phyloP scores from a whole-genome alignment of 1,140 invertebrate genomes.

The Saccostrea cuccullata region DNA sequence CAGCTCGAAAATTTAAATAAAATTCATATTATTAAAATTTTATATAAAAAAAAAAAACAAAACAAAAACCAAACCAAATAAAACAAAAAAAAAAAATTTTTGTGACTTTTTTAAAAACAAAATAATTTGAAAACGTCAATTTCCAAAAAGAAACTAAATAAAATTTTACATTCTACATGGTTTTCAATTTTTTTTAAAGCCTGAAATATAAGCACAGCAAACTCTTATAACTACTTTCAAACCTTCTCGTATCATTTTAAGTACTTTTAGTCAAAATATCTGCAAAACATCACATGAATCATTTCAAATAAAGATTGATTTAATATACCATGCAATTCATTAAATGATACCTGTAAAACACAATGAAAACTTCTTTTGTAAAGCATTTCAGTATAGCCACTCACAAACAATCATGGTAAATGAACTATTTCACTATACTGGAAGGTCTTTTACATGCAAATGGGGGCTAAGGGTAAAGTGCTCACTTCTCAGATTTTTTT shows the following conservation, averaged over 20 bases:
- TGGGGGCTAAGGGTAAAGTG: neutral
- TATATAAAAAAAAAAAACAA: too few species aligned
- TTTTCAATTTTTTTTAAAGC: neutral
- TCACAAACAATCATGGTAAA: neutral
- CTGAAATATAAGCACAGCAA: neutral
- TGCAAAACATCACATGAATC: neutral
- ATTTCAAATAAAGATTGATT: neutral
- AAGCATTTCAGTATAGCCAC: neutral
- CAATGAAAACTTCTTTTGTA: neutral
- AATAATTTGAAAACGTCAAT: neutral
- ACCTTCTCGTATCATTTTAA: neutral
- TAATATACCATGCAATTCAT: too few species aligned
- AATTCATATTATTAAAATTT: neutral
- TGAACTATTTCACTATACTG: neutral
- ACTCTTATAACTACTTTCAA: neutral
- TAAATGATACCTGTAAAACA: neutral
- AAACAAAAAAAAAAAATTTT: neutral
- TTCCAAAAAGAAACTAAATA: too few species aligned
- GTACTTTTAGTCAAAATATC: neutral
- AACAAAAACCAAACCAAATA: too few species aligned
- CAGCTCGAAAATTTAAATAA: slow-evolving; percentile 64
- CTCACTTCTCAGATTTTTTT: neutral
- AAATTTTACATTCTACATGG: neutral
- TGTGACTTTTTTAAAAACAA: neutral
- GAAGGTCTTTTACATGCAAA: neutral